Percentiles rank a stretch among this genome's conserved stretches.
phyloP scores from a whole-genome alignment of 2,888 invertebrate species.

The Meiosimyza decipiens region DNA sequence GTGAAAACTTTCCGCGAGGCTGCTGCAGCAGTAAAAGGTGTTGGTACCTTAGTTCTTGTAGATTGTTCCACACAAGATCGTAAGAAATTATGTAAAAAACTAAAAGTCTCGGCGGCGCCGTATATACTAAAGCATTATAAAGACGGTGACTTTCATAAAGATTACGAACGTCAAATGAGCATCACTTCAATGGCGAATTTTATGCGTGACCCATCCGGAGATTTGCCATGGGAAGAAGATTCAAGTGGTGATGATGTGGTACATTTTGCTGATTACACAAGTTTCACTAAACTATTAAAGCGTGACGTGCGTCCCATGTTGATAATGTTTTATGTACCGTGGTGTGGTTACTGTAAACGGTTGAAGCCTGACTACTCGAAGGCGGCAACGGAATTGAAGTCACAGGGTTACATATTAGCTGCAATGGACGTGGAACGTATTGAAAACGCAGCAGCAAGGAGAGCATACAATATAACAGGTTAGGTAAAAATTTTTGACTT shows the following conservation, averaged over 20 bases:
- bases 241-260: constrained; percentile 77
- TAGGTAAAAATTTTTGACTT: not conserved
- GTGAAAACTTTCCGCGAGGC: constrained; percentile 80
- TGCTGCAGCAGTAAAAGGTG: constrained; percentile 79
- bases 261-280: constrained; percentile 76
- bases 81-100: constrained; percentile 87
- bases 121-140: constrained; percentile 84
- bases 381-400: constrained; percentile 81
- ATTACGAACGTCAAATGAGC: constrained; percentile 83
- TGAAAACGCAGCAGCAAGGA: constrained; percentile 79
- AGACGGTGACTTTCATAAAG: constrained; percentile 89
- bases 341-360: constrained; percentile 92
- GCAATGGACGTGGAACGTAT: constrained; percentile 90
- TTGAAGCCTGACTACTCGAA: constrained; percentile 87
- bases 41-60: constrained; percentile 77
- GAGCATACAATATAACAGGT: constrained; percentile 82
- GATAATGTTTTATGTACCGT: constrained; percentile 93
- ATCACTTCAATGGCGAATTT: constrained; percentile 84
- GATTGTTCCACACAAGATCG: constrained; percentile 77
- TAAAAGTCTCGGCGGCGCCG: constrained; percentile 76
- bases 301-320: constrained; percentile 77
- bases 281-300: constrained; percentile 76
- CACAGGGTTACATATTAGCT: constrained; percentile 76
- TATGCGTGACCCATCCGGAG: constrained; percentile 87
- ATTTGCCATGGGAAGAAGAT: constrained; percentile 93